These are phyloP conservation scores for Enteromius trimaculatus DNA, from an alignment of 2,797 vertebrate genomes.

Conservation along the genomic window DNA sequence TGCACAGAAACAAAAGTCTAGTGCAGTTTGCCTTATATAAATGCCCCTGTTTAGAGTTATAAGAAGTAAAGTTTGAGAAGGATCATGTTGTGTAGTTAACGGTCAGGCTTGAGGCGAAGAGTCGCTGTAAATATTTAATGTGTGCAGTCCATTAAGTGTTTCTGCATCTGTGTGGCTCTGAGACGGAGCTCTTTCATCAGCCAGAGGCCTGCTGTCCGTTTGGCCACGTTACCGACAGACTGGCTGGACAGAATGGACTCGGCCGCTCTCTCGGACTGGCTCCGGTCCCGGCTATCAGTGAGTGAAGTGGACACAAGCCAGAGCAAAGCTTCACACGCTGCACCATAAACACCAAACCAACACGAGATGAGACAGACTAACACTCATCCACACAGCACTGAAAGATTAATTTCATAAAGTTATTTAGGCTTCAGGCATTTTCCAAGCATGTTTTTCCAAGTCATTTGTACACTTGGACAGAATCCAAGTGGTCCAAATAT, in stretches of 20 bases:
- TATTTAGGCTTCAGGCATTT: background rate
- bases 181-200: slow-evolving; percentile 33
- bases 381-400: background rate
- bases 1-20: background rate
- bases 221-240: slow-evolving; percentile 36
- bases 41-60: background rate
- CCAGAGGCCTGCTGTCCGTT: slow-evolving; percentile 28
- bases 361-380: background rate
- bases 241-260: background rate
- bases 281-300: background rate
- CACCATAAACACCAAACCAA: background rate
- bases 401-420: background rate
- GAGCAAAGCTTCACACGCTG: background rate
- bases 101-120: background rate
- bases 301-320: background rate
- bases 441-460: background rate
- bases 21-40: background rate
- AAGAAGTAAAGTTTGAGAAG: background rate
- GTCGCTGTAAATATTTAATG: slow-evolving; percentile 15
- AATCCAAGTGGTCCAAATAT: background rate
- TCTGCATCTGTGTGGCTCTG: slow-evolving; percentile 5
- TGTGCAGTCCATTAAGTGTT: background rate
- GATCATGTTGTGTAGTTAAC: slow-evolving; percentile 17
- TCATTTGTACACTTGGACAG: background rate
- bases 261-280: background rate